phyloP scores from a whole-genome alignment of 2,113 vertebrate species.

The Sapayoa aenigma region DNA sequence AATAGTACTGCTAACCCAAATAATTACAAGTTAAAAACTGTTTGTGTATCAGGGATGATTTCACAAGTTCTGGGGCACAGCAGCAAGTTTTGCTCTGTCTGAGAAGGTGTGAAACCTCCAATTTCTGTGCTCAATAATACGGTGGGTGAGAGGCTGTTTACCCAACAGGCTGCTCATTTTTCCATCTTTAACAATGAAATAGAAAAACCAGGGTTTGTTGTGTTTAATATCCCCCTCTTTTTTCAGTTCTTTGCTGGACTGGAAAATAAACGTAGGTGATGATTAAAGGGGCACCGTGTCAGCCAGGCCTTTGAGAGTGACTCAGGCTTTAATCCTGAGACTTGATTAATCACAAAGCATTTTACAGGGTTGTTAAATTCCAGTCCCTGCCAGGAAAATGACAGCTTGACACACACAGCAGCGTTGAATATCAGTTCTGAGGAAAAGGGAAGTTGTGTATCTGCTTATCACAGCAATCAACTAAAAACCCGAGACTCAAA shows the following conservation, averaged over 20 bases:
- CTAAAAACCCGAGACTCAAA: neutral
- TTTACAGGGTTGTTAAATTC: neutral
- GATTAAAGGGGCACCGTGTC: neutral
- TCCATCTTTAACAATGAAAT: neutral
- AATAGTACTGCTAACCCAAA: neutral
- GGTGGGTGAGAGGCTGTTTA: neutral
- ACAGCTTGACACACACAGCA: neutral
- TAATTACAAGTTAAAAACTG: neutral
- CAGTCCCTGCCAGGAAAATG: neutral
- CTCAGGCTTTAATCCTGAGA: neutral
- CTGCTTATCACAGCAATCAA: neutral
- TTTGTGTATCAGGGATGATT: neutral
- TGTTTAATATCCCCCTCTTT: neutral
- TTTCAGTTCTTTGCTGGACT: neutral
- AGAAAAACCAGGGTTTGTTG: neutral
- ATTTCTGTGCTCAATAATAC: accelerated
- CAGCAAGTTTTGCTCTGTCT: neutral
- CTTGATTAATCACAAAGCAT: accelerated
- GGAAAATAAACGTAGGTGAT: accelerated
- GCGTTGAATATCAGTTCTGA: accelerated
- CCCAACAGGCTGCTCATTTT: neutral
- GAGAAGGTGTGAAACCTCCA: neutral
- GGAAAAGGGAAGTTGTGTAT: neutral
- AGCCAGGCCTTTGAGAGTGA: neutral
- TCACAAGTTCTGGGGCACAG: neutral